Conservation (phyloP, 2,888 invertebrate genomes). For the Keiferia lycopersicella region DNA sequence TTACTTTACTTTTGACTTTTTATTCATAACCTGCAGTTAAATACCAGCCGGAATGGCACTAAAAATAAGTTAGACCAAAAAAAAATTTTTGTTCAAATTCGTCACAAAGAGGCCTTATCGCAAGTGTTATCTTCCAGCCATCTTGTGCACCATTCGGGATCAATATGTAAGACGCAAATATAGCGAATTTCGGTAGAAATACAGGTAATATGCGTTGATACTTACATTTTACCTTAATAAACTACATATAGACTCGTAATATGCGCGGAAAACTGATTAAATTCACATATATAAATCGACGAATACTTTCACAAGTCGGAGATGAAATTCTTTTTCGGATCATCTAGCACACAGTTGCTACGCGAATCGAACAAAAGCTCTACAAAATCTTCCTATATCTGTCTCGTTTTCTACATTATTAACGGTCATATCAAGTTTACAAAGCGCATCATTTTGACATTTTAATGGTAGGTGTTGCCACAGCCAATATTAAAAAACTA, state of each 20-base stretch:
- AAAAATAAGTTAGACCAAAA: neutral
- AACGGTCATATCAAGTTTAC: neutral
- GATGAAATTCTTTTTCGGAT: neutral
- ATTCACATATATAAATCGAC: neutral
- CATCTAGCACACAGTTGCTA: neutral
- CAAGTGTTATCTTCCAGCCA: slow-evolving; percentile 25
- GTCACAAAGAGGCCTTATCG: slow-evolving; percentile 23
- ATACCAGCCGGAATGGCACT: neutral
- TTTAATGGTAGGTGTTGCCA: neutral
- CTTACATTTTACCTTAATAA: neutral
- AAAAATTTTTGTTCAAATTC: neutral
- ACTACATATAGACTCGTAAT: neutral
- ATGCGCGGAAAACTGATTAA: neutral
- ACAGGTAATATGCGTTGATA: neutral
- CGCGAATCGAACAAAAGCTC: neutral
- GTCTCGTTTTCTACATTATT: neutral
- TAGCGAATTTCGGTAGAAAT: neutral
- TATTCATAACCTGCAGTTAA: neutral
- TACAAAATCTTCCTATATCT: neutral
- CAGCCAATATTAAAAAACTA: too few species aligned
- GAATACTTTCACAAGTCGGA: neutral
- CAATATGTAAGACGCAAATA: neutral
- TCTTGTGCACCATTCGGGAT: slow-evolving; percentile 21
- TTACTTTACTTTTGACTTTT: neutral
- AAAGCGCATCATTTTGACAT: neutral